Conservation (phyloP, 2,888 invertebrate species). For the Caradrina clavipalpis region DNA sequence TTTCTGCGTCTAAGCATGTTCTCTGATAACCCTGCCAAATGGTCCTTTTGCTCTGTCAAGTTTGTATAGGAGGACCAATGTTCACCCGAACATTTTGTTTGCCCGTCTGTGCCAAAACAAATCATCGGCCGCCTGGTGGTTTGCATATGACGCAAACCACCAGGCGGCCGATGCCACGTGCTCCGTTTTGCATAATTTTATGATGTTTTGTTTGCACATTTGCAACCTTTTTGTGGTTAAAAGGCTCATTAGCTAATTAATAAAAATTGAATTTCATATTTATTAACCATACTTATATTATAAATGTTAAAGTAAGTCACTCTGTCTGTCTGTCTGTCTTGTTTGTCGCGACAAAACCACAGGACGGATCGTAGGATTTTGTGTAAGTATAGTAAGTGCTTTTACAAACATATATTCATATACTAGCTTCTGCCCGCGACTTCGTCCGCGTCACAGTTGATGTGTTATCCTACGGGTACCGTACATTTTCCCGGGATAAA, state of each 20-base stretch:
- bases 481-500: too few species aligned
- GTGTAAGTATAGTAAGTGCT: too few species aligned
- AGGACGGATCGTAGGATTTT: too few species aligned
- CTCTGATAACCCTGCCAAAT: neutral
- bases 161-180: conserved; percentile 54
- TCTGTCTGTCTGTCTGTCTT: too few species aligned
- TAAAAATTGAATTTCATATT: conserved; percentile 7
- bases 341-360: too few species aligned
- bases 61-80: neutral
- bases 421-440: too few species aligned
- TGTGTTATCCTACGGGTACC: too few species aligned
- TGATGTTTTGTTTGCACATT: conserved; percentile 36
- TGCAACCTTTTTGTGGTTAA: conserved; percentile 37
- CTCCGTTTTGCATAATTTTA: conserved; percentile 42
- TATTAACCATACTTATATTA: neutral
- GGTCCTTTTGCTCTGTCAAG: conserved; percentile 11
- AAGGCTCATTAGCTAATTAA: conserved; percentile 14
- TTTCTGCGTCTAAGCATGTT: too few species aligned
- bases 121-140: conserved; percentile 55
- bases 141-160: conserved; percentile 63
- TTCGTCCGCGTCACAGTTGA: too few species aligned
- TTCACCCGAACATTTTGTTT: conserved; percentile 16
- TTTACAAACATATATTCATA: too few species aligned
- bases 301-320: too few species aligned
- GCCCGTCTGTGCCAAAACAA: conserved; percentile 12